phyloP scores from a whole-genome alignment of 2,888 invertebrate genomes.

The Meloe dianella region DNA sequence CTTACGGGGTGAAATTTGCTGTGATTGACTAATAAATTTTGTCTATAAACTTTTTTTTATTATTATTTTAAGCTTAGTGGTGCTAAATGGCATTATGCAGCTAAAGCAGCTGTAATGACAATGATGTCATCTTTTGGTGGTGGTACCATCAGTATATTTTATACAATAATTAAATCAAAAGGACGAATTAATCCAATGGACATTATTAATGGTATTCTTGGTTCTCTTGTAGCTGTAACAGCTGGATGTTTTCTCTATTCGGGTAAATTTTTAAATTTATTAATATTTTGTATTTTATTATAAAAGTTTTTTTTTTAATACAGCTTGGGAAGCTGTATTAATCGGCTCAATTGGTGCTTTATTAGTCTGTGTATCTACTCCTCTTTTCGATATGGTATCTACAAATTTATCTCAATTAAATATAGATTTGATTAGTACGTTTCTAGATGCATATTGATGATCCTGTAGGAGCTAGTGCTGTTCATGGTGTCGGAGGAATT shows the following conservation, averaged over 20 bases:
- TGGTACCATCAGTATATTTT: slow-evolving; percentile 73
- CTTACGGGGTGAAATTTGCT: slow-evolving; percentile 68
- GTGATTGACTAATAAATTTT: neutral
- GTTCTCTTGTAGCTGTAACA: slow-evolving; percentile 86
- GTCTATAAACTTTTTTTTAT: no score
- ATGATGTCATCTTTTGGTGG: slow-evolving; percentile 92
- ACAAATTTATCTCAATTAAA: neutral
- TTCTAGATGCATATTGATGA: slow-evolving; percentile 76
- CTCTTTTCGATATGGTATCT: slow-evolving; percentile 73
- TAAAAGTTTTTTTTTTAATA: slow-evolving; percentile 18
- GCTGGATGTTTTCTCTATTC: slow-evolving; percentile 86
- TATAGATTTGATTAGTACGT: neutral
- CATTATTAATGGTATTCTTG: slow-evolving; percentile 87
- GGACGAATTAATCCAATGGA: slow-evolving; percentile 81
- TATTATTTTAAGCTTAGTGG: slow-evolving; percentile 67
- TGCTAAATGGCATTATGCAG: slow-evolving; percentile 90
- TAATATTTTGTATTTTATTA: slow-evolving; percentile 3
- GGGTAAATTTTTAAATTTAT: slow-evolving; percentile 42
- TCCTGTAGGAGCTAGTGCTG: slow-evolving; percentile 90
- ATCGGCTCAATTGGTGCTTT: slow-evolving; percentile 82
- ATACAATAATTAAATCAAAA: slow-evolving; percentile 70
- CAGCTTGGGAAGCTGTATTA: slow-evolving; percentile 83
- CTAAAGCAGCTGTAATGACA: slow-evolving; percentile 86
- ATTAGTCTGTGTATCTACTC: slow-evolving; percentile 73
- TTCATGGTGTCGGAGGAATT: slow-evolving; percentile 81